phyloP scores from a whole-genome alignment of 2,113 vertebrate species.

The Elephantulus edwardii region DNA sequence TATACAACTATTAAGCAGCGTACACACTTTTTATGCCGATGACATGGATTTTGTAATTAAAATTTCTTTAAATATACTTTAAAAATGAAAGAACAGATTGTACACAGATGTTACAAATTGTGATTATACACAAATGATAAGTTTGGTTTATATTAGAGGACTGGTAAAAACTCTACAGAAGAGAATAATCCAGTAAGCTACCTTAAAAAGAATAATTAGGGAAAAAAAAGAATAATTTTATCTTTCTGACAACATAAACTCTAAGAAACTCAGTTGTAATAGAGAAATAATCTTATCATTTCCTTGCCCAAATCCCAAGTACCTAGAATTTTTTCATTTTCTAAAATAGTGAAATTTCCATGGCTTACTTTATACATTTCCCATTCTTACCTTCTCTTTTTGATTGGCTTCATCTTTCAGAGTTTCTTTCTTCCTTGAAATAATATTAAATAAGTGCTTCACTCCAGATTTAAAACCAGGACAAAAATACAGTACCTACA shows the following conservation, averaged over 20 bases:
- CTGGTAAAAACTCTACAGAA: not conserved
- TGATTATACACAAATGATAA: not conserved
- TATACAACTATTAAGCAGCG: too few species aligned
- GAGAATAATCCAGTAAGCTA: not conserved
- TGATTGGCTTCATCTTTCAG: conserved; percentile 86
- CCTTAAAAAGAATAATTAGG: not conserved
- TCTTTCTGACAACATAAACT: not conserved
- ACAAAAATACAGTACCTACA: conserved; percentile 95
- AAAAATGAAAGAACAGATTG: not conserved
- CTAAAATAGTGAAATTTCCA: conserved; percentile 7
- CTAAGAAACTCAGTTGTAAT: not conserved
- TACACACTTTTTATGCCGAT: too few species aligned
- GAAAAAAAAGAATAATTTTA: not conserved
- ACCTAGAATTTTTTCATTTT: conserved; percentile 31
- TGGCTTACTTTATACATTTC: not conserved
- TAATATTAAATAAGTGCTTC: conserved; percentile 90
- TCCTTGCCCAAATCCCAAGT: not conserved
- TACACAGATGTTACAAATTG: not conserved
- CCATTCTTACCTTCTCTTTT: conserved; percentile 87
- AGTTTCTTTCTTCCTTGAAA: conserved; percentile 89
- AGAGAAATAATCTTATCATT: conserved; percentile 21
- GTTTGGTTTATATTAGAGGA: not conserved
- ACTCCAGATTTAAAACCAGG: conserved; percentile 95
- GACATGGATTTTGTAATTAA: too few species aligned
- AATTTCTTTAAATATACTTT: conserved; percentile 14